phyloP scores from a whole-genome alignment of 2,113 vertebrate genomes.

The Hepsetus odoe region DNA sequence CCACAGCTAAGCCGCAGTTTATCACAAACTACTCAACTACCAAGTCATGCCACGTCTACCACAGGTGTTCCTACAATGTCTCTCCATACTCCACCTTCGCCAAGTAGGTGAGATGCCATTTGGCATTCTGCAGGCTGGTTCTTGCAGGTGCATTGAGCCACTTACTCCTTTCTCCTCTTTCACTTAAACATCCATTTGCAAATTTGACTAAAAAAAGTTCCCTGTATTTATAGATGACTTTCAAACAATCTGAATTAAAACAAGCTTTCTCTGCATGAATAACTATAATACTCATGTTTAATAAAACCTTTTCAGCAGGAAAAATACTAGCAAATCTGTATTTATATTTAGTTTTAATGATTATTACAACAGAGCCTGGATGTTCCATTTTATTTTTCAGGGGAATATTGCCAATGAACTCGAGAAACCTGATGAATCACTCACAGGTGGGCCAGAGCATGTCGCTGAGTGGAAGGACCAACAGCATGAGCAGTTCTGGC shows the following conservation, averaged over 20 bases:
- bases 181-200: not conserved
- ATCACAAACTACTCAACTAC: slow-evolving; percentile 97
- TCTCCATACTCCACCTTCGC: slow-evolving; percentile 97
- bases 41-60: slow-evolving; percentile 97
- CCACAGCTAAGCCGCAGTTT: slow-evolving; percentile 98
- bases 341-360: too few species aligned
- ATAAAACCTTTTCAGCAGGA: too few species aligned
- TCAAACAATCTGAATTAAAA: too few species aligned
- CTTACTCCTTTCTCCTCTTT: not conserved
- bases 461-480: slow-evolving; percentile 95
- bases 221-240: not conserved
- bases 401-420: slow-evolving; percentile 96
- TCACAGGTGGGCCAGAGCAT: slow-evolving; percentile 97
- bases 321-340: too few species aligned
- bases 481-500: slow-evolving; percentile 98
- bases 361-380: not conserved
- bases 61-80: slow-evolving; percentile 98
- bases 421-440: slow-evolving; percentile 98
- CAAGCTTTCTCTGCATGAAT: too few species aligned
- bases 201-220: too few species aligned
- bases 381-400: slow-evolving; percentile 73
- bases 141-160: not conserved
- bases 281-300: too few species aligned
- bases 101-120: slow-evolving; percentile 86
- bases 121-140: not conserved